Percentiles rank a stretch among this genome's conserved stretches.
phyloP scores from a whole-genome alignment of 2,888 invertebrate genomes.

The Dioctria rufipes region DNA sequence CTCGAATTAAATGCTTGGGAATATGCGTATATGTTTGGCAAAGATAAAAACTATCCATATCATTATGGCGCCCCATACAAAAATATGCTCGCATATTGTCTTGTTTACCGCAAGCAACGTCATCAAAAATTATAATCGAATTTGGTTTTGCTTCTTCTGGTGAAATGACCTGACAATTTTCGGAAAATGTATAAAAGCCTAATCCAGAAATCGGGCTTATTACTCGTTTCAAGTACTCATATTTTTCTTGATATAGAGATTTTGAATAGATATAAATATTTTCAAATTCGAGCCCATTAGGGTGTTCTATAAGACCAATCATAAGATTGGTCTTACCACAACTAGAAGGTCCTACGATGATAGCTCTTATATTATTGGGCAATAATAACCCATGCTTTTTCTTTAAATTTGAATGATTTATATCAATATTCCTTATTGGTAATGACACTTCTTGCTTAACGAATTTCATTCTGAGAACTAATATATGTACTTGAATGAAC shows the following conservation, averaged over 20 bases:
- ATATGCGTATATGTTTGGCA: no score
- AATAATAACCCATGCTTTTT: slow-evolving; percentile 63
- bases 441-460: slow-evolving; percentile 47
- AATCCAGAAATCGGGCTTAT: slow-evolving; percentile 54
- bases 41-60: no score
- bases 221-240: slow-evolving; percentile 24
- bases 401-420: no score
- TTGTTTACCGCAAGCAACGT: no score
- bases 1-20: slow-evolving; percentile 66
- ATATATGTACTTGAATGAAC: no score
- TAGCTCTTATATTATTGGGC: slow-evolving; percentile 61
- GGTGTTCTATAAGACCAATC: slow-evolving; percentile 62
- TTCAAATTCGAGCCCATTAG: slow-evolving; percentile 62
- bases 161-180: not conserved
- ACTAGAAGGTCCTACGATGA: slow-evolving; percentile 66
- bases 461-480: slow-evolving; percentile 35
- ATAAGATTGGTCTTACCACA: slow-evolving; percentile 67
- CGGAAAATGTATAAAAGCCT: slow-evolving; percentile 44
- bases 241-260: no score
- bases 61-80: no score
- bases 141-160: slow-evolving; percentile 60
- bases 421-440: not conserved
- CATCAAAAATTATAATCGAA: slow-evolving; percentile 62
- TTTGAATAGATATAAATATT: no score
- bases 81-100: no score